These are phyloP conservation scores for Arothron firmamentum DNA, from an alignment of 2,113 vertebrate genomes.

Conservation along the genomic window DNA sequence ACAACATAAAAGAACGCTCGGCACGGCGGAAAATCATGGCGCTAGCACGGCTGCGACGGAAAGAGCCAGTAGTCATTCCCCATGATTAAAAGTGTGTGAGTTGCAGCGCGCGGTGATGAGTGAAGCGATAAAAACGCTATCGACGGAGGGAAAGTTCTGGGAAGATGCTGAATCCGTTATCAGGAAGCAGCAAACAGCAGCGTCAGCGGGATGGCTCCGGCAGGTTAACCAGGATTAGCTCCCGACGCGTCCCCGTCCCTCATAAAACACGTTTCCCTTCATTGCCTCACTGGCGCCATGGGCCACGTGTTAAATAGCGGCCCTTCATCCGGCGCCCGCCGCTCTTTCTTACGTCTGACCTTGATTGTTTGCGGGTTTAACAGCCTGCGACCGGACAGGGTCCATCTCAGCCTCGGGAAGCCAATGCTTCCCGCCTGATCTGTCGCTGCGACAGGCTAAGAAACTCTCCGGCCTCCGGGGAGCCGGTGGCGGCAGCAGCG, in stretches of 20 bases:
- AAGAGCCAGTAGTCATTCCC: not conserved
- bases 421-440: conserved; percentile 14
- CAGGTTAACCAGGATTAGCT: conserved; percentile 26
- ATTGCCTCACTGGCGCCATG: conserved; percentile 16
- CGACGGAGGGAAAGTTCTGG: not conserved
- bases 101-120: conserved; percentile 2
- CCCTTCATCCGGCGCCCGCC: conserved; percentile 21
- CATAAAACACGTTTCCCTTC: conserved; percentile 12
- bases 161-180: conserved; percentile 14
- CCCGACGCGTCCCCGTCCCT: conserved; percentile 7
- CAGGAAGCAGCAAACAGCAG: conserved; percentile 21
- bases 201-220: conserved; percentile 30
- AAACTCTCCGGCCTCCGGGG: conserved; percentile 49
- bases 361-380: conserved; percentile 65
- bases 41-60: no score
- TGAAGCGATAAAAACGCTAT: conserved; percentile 14
- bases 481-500: conserved; percentile 37
- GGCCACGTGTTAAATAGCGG: conserved; percentile 20
- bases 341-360: conserved; percentile 47
- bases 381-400: conserved; percentile 49
- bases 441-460: conserved; percentile 16
- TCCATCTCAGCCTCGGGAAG: conserved; percentile 50
- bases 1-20: conserved; percentile 51
- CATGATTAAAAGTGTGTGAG: conserved; percentile 11
- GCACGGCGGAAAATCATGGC: not conserved